Conservation (phyloP, 2,888 invertebrate species). For the Lissonota sp. region DNA sequence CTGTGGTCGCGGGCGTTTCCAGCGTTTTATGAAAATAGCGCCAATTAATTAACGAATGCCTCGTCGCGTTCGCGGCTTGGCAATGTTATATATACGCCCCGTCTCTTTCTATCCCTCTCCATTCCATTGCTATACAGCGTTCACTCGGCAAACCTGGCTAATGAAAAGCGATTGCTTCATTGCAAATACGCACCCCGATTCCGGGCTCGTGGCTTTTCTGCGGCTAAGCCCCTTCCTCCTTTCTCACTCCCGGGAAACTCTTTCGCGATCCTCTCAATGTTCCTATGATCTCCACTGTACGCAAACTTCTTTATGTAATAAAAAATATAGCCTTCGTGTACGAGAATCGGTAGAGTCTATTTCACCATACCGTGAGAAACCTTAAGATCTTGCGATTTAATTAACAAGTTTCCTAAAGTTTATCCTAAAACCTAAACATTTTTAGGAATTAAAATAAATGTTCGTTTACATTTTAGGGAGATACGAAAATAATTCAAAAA, state of each 20-base stretch:
- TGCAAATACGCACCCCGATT: slow-evolving; percentile 57
- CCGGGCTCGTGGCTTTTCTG: slow-evolving; percentile 60
- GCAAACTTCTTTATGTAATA: neutral
- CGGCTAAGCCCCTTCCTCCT: slow-evolving; percentile 14
- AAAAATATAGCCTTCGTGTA: slow-evolving; percentile 14
- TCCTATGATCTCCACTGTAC: slow-evolving; percentile 36
- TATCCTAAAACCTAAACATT: too few relatives aligned
- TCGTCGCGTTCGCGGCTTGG: slow-evolving; percentile 62
- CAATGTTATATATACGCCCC: slow-evolving; percentile 44
- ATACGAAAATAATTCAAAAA: too few relatives aligned
- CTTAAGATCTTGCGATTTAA: too few relatives aligned
- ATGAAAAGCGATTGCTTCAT: slow-evolving; percentile 68
- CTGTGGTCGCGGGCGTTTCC: slow-evolving; percentile 56
- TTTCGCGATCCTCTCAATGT: slow-evolving; percentile 43
- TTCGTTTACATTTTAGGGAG: too few relatives aligned
- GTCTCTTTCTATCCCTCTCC: slow-evolving; percentile 21
- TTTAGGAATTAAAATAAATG: too few relatives aligned
- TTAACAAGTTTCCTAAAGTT: too few relatives aligned
- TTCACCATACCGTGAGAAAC: too few relatives aligned
- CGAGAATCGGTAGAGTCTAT: neutral
- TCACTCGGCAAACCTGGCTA: slow-evolving; percentile 60
- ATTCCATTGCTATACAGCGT: slow-evolving; percentile 24
- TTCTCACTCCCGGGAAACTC: neutral
- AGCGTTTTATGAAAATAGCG: slow-evolving; percentile 68
- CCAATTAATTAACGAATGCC: slow-evolving; percentile 69